These are phyloP conservation scores for Ceuthmochares aereus DNA, from an alignment of 2,113 vertebrate genomes.

Conservation along the genomic window DNA sequence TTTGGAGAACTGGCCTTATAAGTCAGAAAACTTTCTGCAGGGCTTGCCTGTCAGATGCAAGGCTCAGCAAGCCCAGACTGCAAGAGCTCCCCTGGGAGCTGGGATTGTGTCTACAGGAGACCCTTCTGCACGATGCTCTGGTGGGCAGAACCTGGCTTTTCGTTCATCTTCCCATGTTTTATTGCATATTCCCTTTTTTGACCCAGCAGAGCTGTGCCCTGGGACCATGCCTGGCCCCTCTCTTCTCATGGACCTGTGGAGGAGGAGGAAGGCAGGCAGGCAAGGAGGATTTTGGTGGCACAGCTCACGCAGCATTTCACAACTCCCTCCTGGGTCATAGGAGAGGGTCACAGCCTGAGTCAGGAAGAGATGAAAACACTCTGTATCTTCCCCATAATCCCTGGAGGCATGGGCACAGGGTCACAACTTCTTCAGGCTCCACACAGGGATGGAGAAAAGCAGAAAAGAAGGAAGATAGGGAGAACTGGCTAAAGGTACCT, in stretches of 20 bases:
- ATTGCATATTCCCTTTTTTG: background rate
- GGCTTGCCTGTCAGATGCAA: background rate
- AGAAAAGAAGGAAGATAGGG: background rate
- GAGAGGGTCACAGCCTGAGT: background rate
- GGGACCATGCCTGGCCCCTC: background rate
- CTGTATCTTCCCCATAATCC: background rate
- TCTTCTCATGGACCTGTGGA: background rate
- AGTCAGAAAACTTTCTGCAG: background rate
- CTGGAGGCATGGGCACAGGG: too few relatives aligned
- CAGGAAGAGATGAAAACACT: background rate
- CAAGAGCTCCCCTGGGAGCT: background rate
- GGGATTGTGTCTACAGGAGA: background rate
- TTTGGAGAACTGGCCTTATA: background rate
- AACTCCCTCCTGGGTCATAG: background rate
- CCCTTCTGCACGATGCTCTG: accelerated
- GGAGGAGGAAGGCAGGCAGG: background rate
- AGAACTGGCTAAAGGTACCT: background rate
- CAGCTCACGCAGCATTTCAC: background rate
- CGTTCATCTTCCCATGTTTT: background rate
- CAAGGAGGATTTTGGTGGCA: background rate
- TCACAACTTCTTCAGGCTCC: background rate
- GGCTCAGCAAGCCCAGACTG: background rate
- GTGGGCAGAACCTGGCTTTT: background rate
- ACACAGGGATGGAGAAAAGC: background rate
- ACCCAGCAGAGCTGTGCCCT: background rate